A percentile compares a stretch with the other conserved stretches of the same genome.
These are phyloP conservation scores for Sitodiplosis mosellana DNA, from an alignment of 1,140 invertebrate genomes.

Conservation along the genomic window DNA sequence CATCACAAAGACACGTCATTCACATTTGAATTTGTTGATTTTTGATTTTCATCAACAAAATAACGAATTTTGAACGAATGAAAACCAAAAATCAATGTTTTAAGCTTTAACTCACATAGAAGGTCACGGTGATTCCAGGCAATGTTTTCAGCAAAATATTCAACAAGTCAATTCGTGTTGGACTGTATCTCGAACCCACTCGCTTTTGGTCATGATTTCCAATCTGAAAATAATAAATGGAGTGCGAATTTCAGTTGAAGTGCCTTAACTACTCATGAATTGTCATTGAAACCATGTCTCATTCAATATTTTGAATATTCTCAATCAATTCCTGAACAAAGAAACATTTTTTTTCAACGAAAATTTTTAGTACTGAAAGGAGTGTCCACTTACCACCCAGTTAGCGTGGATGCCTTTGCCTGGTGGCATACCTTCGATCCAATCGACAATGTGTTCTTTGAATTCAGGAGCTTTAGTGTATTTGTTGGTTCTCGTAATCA, in stretches of 20 bases:
- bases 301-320: no score
- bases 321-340: no score
- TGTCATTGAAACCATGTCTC: no score
- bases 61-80: no score
- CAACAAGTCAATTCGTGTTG: constrained; percentile 26
- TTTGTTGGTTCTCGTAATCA: constrained; percentile 12
- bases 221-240: constrained; percentile 15
- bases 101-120: constrained; percentile 43
- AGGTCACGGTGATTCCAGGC: constrained; percentile 51
- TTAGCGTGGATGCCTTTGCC: constrained; percentile 12
- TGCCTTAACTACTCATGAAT: no score
- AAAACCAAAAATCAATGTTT: no score
- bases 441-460: constrained; percentile 16
- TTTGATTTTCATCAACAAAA: no score
- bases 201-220: constrained; percentile 32
- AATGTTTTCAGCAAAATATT: constrained; percentile 30
- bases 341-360: no score
- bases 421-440: constrained; percentile 20
- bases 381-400: constrained; percentile 23
- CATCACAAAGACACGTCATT: no score
- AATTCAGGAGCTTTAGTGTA: constrained; percentile 17
- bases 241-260: neutral
- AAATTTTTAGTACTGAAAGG: neutral
- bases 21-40: no score
- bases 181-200: constrained; percentile 26